Percentiles rank a stretch among this genome's conserved stretches.
Evolutionary conservation across 1,140 invertebrate genomes (phyloP).

Genomic region (Bombus balteatus): DNA sequence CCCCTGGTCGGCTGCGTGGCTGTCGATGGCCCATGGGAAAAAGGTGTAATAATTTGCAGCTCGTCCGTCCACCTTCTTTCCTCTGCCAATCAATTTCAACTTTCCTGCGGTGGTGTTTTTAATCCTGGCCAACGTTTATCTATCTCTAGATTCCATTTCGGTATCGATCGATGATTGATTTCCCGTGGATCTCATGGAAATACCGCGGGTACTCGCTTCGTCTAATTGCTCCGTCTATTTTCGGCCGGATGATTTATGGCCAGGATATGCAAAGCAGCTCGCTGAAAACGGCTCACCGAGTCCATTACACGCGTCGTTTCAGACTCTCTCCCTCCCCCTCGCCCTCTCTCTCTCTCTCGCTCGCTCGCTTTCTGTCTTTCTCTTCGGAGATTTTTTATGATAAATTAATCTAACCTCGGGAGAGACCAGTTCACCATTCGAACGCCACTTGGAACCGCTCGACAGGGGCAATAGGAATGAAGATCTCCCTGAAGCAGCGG

Average conservation of each 20-base stretch:
- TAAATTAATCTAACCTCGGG: slow-evolving; percentile 24
- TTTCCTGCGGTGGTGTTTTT: neutral
- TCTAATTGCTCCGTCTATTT: slow-evolving; percentile 25
- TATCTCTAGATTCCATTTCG: neutral
- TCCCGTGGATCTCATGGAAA: neutral
- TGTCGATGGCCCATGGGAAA: slow-evolving; percentile 32
- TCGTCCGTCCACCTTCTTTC: slow-evolving; percentile 8
- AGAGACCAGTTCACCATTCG: neutral
- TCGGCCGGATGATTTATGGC: slow-evolving; percentile 24
- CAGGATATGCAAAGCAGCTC: slow-evolving; percentile 27
- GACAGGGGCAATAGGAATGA: neutral
- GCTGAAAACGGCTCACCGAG: slow-evolving; percentile 23
- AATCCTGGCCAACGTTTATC: neutral
- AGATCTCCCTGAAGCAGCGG: neutral
- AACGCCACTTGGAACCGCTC: neutral
- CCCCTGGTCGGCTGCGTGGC: neutral
- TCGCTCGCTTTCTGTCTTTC: neutral
- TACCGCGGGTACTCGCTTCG: neutral
- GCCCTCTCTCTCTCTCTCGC: too few species aligned
- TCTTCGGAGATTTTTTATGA: slow-evolving; percentile 7
- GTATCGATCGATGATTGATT: slow-evolving; percentile 32
- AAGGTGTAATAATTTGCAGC: slow-evolving; percentile 47
- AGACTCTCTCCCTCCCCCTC: neutral
- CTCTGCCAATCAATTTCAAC: slow-evolving; percentile 27
- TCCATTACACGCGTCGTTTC: slow-evolving; percentile 15